Evolutionary conservation across 2,113 vertebrate genomes (phyloP).

Genomic region (Oenanthe oenanthe): DNA sequence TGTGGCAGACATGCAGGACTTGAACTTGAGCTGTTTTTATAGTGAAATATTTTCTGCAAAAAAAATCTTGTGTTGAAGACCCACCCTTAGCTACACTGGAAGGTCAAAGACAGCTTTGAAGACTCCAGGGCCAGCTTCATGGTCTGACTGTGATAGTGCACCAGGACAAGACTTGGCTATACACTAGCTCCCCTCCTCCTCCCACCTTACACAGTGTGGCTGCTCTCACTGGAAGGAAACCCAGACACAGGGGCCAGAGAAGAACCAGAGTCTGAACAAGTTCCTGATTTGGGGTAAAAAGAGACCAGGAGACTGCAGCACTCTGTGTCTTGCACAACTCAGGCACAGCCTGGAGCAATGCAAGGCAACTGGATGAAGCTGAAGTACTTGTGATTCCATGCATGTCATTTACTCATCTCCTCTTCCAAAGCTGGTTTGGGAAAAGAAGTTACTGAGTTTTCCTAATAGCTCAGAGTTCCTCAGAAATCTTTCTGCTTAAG

Average conservation of each 20-base stretch:
- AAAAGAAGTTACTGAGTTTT: background rate
- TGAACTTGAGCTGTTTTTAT: background rate
- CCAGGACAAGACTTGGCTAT: background rate
- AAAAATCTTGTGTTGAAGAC: background rate
- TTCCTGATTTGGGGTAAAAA: background rate
- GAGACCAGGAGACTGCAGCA: accelerated
- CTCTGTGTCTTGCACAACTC: background rate
- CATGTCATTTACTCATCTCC: background rate
- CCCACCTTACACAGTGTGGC: background rate
- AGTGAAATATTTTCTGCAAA: background rate
- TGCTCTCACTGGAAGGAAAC: background rate
- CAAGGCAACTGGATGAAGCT: background rate
- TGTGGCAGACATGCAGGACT: background rate
- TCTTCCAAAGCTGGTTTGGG: background rate
- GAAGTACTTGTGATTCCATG: background rate
- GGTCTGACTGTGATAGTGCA: background rate
- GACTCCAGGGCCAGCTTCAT: background rate
- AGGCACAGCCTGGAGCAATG: background rate
- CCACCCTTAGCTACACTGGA: background rate
- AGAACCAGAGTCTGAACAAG: background rate
- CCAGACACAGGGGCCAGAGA: background rate
- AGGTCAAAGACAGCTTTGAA: background rate
- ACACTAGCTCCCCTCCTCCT: background rate
- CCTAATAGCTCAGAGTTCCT: background rate
- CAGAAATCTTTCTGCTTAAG: background rate